Base-by-base conservation (phyloP, 92 coral and sea anemone species). In the Paramuricea clavata region DNA sequence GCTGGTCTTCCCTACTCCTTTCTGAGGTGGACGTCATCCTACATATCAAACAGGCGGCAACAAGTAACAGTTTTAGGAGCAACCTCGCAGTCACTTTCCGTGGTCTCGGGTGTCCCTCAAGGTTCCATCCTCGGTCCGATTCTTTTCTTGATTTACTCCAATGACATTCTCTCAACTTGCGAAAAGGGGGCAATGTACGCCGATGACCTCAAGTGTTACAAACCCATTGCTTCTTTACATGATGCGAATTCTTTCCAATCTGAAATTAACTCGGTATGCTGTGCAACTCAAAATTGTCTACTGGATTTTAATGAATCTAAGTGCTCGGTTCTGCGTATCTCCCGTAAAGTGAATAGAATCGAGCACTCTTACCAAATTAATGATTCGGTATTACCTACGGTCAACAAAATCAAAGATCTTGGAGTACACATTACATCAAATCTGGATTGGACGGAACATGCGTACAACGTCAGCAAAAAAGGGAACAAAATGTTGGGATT, bases 401-500 rank as follows among this genome's bases (percentile, higher is more conserved):
- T 39, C 4, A 4, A 39, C 44, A n/a, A n/a, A n/a, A n/a, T n/a
- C n/a, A n/a, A n/a, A n/a, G 44, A 57, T 16, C 65, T 57, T 57
- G 28, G 65, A 57, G 12, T 19, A 5, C 65, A 57, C 1, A 26
- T 23, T 23, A 61, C 69, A 61, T 61, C 69, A 8, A 67, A 6
- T 19, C 17, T 67, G 43, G 74, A 30, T 12, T 67, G 74, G 74
- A 67, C 9, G 9, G 74, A 67, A 3, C 74, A 67, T 67, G 39
- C 21, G 2, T 61, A 67, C 17, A 67, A 67, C 41, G 26, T 67
- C 12, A 3, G 74, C 43, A 67, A 67, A 67, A 67, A 67, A 67
- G 74, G 19, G 8, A 67, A 67, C 39, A 16, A 30, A 67, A 23
- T 30, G 7, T 27, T 39, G 44, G 44, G 44, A 4, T 41, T 67